A percentile compares a stretch with the other conserved stretches of the same genome.
phyloP scores from a whole-genome alignment of 2,113 vertebrate genomes.

The Amphiprion percula region DNA sequence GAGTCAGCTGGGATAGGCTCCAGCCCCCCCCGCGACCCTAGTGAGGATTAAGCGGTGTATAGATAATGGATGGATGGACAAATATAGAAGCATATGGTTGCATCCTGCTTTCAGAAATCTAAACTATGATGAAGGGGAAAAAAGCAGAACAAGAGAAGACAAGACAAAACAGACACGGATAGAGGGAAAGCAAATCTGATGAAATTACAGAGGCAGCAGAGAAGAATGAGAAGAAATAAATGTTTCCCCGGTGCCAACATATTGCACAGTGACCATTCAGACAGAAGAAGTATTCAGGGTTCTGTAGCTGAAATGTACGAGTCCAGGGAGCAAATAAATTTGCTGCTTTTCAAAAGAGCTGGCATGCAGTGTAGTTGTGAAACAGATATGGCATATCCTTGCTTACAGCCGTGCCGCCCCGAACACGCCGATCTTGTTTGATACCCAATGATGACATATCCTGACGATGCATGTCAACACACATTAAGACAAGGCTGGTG shows the following conservation, averaged over 20 bases:
- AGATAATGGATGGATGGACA: no score
- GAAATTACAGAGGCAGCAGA: constrained; percentile 7
- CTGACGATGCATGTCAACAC: constrained; percentile 16
- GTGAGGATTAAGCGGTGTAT: no score
- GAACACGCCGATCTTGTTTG: constrained; percentile 26
- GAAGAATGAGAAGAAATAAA: not conserved
- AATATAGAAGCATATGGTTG: no score
- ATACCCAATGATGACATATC: constrained; percentile 22
- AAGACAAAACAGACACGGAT: not conserved
- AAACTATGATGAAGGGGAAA: not conserved
- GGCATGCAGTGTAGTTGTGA: not conserved
- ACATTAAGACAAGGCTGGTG: constrained; percentile 9
- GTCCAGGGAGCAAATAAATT: not conserved
- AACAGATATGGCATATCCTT: constrained; percentile 17
- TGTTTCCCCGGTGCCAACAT: not conserved
- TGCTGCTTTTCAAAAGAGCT: constrained; percentile 12
- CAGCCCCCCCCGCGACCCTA: no score
- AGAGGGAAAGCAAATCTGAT: not conserved
- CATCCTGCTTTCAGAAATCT: not conserved
- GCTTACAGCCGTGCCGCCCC: constrained; percentile 32
- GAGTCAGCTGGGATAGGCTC: no score
- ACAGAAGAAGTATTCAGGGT: not conserved
- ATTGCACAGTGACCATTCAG: constrained; percentile 1
- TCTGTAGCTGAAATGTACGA: not conserved
- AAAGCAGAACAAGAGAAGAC: not conserved